Evolutionary conservation across 2,888 invertebrate species (phyloP).

Genomic region (Dasysyrphus albostriatus): DNA sequence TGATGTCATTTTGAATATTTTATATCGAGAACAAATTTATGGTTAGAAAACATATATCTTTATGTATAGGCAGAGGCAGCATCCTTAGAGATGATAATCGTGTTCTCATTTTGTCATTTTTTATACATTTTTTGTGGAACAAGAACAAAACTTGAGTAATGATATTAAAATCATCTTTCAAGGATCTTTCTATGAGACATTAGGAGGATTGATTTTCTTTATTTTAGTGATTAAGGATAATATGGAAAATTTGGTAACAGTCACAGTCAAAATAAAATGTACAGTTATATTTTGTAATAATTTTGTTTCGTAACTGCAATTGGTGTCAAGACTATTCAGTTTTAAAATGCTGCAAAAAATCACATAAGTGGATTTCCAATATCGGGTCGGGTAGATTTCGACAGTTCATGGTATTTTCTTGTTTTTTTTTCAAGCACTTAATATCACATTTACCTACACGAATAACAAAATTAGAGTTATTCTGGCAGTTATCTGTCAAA

Average conservation of each 20-base stretch:
- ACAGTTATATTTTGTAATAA: neutral
- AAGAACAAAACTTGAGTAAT: slow-evolving; percentile 20
- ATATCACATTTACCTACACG: no score
- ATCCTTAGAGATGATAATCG: neutral
- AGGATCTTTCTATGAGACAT: neutral
- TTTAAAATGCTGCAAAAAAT: no score
- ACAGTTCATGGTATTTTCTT: no score
- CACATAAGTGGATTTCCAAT: no score
- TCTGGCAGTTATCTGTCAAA: no score
- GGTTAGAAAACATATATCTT: neutral
- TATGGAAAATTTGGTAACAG: neutral
- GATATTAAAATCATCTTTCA: slow-evolving; percentile 4
- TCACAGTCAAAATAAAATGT: neutral
- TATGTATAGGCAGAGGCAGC: neutral
- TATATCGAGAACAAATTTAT: slow-evolving; percentile 4
- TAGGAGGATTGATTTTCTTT: slow-evolving; percentile 20
- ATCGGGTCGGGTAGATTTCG: no score
- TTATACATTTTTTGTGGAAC: neutral
- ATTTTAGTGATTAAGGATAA: neutral
- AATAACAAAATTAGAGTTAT: no score
- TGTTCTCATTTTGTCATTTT: slow-evolving; percentile 21
- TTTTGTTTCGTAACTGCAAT: no score
- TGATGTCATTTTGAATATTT: slow-evolving; percentile 10
- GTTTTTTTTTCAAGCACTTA: no score
- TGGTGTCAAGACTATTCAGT: no score